These are phyloP conservation scores for Cryptops parisi DNA, from an alignment of 2,888 invertebrate species.

Conservation along the genomic window DNA sequence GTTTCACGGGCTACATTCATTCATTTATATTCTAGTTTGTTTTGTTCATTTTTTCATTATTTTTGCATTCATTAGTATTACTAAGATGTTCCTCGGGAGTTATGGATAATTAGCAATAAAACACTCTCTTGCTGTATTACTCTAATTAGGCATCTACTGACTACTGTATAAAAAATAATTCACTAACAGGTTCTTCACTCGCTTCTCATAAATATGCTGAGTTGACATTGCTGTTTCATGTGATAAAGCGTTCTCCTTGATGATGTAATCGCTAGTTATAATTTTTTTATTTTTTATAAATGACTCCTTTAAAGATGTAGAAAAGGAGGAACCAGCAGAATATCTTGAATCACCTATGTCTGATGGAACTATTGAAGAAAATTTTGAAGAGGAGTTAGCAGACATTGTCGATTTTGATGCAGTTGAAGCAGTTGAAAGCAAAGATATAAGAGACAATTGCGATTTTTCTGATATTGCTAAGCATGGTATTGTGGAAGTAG, in stretches of 20 bases:
- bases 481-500: conserved; percentile 67
- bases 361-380: conserved; percentile 78
- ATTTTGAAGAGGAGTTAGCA: conserved; percentile 75
- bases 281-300: too few species aligned
- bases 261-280: too few species aligned
- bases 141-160: too few species aligned
- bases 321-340: conserved; percentile 26
- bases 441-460: conserved; percentile 27
- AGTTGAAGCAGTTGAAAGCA: conserved; percentile 24
- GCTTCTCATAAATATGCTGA: conserved; percentile 15
- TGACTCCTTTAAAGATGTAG: conserved; percentile 7
- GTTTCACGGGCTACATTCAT: too few species aligned
- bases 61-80: too few species aligned
- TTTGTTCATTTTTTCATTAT: too few species aligned
- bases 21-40: too few species aligned
- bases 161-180: too few species aligned
- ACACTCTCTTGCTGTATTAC: too few species aligned
- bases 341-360: conserved; percentile 54
- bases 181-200: too few species aligned
- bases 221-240: conserved; percentile 47
- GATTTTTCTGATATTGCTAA: conserved; percentile 54
- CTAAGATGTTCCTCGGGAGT: too few species aligned
- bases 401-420: background rate
- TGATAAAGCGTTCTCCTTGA: conserved; percentile 40
- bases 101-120: too few species aligned